Evolutionary conservation across 2,888 invertebrate genomes (phyloP).

Genomic region (Eumacrocentrus americanus): DNA sequence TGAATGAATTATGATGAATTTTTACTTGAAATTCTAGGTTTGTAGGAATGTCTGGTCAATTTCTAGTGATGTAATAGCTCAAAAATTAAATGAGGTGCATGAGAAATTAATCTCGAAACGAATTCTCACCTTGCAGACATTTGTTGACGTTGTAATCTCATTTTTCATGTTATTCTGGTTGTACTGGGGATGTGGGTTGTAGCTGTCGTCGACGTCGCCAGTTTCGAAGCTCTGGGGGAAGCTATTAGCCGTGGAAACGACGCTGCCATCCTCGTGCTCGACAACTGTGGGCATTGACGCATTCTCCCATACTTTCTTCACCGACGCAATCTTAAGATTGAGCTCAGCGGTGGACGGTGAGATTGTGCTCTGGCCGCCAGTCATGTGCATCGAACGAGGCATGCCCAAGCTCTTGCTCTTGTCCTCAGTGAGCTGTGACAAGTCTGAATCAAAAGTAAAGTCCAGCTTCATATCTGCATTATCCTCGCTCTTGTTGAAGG

Average conservation of each 20-base stretch:
- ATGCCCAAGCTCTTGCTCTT: slow-evolving; percentile 68
- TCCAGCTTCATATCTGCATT: slow-evolving; percentile 89
- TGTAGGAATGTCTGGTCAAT: slow-evolving; percentile 34
- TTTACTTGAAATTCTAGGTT: background rate
- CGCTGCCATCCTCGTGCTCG: slow-evolving; percentile 66
- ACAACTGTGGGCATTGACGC: slow-evolving; percentile 72
- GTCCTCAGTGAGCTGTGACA: slow-evolving; percentile 77
- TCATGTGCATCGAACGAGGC: slow-evolving; percentile 68
- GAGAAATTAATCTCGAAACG: slow-evolving; percentile 29
- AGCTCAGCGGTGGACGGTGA: slow-evolving; percentile 87
- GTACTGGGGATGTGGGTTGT: slow-evolving; percentile 65
- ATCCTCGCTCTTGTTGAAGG: slow-evolving; percentile 76
- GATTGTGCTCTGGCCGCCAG: slow-evolving; percentile 74
- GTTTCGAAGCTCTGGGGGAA: slow-evolving; percentile 60
- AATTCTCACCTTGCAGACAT: slow-evolving; percentile 73
- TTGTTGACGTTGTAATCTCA: slow-evolving; percentile 67
- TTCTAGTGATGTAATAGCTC: slow-evolving; percentile 51
- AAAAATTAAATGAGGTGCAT: slow-evolving; percentile 33
- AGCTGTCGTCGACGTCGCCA: slow-evolving; percentile 64
- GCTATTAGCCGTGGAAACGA: slow-evolving; percentile 59
- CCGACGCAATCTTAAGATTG: slow-evolving; percentile 92
- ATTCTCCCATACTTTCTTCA: slow-evolving; percentile 85
- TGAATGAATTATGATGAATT: no score
- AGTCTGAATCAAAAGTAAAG: slow-evolving; percentile 86
- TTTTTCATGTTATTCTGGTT: slow-evolving; percentile 63